Conservation (phyloP, 2,113 vertebrate species). For the Anolis carolinensis region DNA sequence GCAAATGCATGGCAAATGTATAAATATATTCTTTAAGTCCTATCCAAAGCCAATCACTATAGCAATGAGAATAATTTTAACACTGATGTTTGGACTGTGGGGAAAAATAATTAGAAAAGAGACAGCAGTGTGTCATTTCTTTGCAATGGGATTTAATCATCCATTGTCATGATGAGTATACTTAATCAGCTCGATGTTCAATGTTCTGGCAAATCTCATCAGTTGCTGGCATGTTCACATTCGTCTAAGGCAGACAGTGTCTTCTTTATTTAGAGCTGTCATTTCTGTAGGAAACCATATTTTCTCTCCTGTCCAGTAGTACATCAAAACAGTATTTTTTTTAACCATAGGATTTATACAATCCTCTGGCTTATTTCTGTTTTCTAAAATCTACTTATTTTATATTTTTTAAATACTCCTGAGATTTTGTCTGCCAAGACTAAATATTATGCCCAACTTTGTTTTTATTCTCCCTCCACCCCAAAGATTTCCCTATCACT, state of each 20-base stretch:
- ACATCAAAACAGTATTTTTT: constrained; percentile 3
- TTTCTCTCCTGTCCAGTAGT: constrained; percentile 1
- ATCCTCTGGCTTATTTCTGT: neutral
- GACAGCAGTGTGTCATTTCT: constrained; percentile 47
- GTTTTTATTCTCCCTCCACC: neutral
- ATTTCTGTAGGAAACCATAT: constrained; percentile 44
- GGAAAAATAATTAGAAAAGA: constrained; percentile 36
- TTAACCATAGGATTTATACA: neutral
- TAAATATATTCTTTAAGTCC: neutral
- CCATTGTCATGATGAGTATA: constrained; percentile 55
- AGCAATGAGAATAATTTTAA: constrained; percentile 48
- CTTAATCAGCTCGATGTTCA: constrained; percentile 58
- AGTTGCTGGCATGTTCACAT: constrained; percentile 35
- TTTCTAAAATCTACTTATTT: neutral
- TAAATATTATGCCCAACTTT: constrained; percentile 22
- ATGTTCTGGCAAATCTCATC: constrained; percentile 55
- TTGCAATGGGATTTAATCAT: constrained; percentile 40
- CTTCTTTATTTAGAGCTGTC: constrained; percentile 55
- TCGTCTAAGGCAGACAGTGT: constrained; percentile 47
- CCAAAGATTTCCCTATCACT: neutral
- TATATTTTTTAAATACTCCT: too few relatives aligned
- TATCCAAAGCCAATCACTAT: constrained; percentile 13
- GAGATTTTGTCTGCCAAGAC: neutral
- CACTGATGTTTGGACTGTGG: constrained; percentile 11
- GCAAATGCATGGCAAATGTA: neutral